Base-by-base conservation (phyloP, 35 echinoderm and acorn worm species). In the Amphiura filiformis region DNA sequence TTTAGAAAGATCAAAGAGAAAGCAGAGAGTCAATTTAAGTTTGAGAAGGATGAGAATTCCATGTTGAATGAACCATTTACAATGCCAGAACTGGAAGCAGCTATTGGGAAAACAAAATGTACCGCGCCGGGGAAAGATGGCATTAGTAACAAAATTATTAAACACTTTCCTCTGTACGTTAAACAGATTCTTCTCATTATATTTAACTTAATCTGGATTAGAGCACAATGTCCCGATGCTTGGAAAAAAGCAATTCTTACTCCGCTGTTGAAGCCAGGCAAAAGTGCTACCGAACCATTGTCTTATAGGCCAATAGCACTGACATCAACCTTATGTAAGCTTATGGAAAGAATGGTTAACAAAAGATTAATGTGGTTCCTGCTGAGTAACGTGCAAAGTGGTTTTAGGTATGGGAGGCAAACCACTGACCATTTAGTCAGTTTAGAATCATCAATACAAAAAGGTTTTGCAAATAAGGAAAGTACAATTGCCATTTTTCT, bases 271-370 rank as follows among this genome's bases (percentile, higher is more conserved):
- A 57, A 89, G 79, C 34, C 34, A 35, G 56, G 56, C 32, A 89
- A 81, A 81, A 30, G 81, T 28, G 26, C 77, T 14, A 23, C 56
- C 15, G 18, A 89, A 15, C 78, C 56, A 47, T 15, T 26, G 22
- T 89, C 42, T 0, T 81, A 81, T 13, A 31, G 35, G 12, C 78
- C 78, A 13, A 89, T 81, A 37, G 39, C 78, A 23, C 31, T 81
- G 15, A 38, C 77, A 7, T 61, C 87, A 0, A 30, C 61, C 0
- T 5, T 78, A 26, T 52, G 34, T 44, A 47, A 87, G 78, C 28
- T 87, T 0, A 87, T 87, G 75, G 85, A 87, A 87, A 47, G 61
- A 76, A 87, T 87, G 38, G 65, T 87, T 22, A 78, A 87, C 38
- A 78, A 76, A 0, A 37, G 37, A 31, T 32, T 41, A 33, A 37